Conservation (phyloP, 2,888 invertebrate species). For the Xanthorhoe spadicearia region DNA sequence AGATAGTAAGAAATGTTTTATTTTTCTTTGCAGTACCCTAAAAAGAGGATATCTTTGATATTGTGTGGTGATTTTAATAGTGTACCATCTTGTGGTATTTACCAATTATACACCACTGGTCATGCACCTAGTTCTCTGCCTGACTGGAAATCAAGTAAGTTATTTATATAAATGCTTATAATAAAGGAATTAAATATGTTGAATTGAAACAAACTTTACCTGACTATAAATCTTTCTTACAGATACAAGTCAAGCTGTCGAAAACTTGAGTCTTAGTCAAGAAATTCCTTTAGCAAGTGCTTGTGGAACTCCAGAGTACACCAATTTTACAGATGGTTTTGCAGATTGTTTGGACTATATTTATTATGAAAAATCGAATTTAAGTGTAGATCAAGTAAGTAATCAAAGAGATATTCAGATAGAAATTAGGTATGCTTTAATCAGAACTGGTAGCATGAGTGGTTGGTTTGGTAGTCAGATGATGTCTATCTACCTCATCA, state of each 20-base stretch:
- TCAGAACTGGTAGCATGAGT: too few species aligned
- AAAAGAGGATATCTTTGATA: conserved; percentile 86
- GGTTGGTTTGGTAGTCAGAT: too few species aligned
- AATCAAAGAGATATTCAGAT: conserved; percentile 17
- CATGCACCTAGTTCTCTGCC: conserved; percentile 85
- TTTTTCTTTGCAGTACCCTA: conserved; percentile 56
- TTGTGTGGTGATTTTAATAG: conserved; percentile 98
- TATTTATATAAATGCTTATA: too few species aligned
- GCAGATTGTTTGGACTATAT: conserved; percentile 96
- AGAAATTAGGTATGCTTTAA: too few species aligned
- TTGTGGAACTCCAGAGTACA: conserved; percentile 92
- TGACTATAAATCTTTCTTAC: conserved; percentile 44
- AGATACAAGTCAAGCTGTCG: conserved; percentile 88
- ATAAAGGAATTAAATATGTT: neutral
- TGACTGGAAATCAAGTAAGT: conserved; percentile 93
- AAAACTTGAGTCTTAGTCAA: conserved; percentile 87
- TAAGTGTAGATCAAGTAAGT: conserved; percentile 88
- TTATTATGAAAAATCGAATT: conserved; percentile 88
- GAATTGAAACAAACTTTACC: neutral
- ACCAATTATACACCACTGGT: conserved; percentile 90
- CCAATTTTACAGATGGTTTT: conserved; percentile 93
- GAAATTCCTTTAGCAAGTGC: conserved; percentile 88
- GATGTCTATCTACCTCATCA: too few species aligned
- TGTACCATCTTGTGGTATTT: conserved; percentile 92
- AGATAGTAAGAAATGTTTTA: neutral